These are phyloP conservation scores for Drosophila ironensis DNA, from an alignment of 1,140 invertebrate genomes.

Conservation along the genomic window DNA sequence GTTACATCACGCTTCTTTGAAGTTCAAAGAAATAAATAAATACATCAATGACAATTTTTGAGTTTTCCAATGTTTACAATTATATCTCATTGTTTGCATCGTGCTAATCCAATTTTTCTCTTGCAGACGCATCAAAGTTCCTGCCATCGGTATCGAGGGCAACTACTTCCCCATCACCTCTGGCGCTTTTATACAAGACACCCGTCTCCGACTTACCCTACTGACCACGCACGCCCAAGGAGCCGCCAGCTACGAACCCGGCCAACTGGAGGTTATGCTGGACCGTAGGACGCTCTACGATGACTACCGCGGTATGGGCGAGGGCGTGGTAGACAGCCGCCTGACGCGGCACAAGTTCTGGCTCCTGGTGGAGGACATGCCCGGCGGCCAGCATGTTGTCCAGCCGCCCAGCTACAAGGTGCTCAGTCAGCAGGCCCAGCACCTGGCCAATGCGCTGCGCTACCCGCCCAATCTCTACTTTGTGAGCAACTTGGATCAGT, in stretches of 20 bases:
- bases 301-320: slow-evolving; percentile 93
- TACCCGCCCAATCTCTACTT: slow-evolving; percentile 90
- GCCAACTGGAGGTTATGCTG: slow-evolving; percentile 93
- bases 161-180: slow-evolving; percentile 95
- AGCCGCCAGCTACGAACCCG: slow-evolving; percentile 90
- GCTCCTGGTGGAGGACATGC: slow-evolving; percentile 87
- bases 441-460: slow-evolving; percentile 87
- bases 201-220: slow-evolving; percentile 87
- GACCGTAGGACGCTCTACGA: slow-evolving; percentile 92
- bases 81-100: neutral
- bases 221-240: slow-evolving; percentile 93
- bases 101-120: neutral
- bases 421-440: slow-evolving; percentile 87
- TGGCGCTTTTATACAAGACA: slow-evolving; percentile 92
- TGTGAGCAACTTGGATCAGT: slow-evolving; percentile 83
- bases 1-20: neutral
- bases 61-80: neutral
- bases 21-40: neutral
- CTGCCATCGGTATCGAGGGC: slow-evolving; percentile 91
- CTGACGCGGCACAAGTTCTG: slow-evolving; percentile 90
- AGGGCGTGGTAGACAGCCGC: slow-evolving; percentile 94
- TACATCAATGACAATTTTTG: neutral
- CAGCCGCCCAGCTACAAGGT: slow-evolving; percentile 72
- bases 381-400: slow-evolving; percentile 33
- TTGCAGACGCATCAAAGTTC: slow-evolving; percentile 85